Percentiles rank a stretch among this genome's conserved stretches.
These are phyloP conservation scores for Rotaria macrura DNA, from an alignment of 2,888 invertebrate genomes.

Conservation along the genomic window DNA sequence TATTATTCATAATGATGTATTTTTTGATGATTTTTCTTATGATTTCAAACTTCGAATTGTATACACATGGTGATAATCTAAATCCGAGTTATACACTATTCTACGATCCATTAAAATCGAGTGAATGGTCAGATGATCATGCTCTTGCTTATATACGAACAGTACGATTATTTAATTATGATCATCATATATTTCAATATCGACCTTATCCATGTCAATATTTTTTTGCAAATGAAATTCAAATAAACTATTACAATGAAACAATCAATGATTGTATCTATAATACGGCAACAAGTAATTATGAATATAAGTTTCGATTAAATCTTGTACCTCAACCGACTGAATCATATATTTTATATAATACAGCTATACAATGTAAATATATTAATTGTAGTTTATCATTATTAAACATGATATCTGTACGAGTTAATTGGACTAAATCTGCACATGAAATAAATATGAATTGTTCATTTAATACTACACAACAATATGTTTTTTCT, in stretches of 20 bases:
- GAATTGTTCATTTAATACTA: neutral
- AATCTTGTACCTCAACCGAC: neutral
- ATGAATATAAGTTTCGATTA: neutral
- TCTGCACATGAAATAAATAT: neutral
- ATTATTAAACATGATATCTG: neutral
- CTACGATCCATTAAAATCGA: neutral
- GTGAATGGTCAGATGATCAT: neutral
- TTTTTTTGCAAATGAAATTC: conserved; percentile 2
- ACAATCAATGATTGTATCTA: neutral
- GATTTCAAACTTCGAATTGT: neutral
- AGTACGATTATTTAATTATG: neutral
- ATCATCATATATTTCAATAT: conserved; percentile 22
- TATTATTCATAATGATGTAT: neutral
- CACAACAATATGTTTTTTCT: neutral
- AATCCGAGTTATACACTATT: neutral
- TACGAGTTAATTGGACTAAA: neutral
- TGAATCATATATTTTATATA: neutral
- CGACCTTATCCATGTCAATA: conserved; percentile 19
- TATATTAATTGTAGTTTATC: conserved; percentile 7
- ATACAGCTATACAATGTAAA: neutral
- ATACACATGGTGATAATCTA: neutral
- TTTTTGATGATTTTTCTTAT: neutral
- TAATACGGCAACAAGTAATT: neutral
- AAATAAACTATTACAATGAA: neutral
- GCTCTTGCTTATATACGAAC: neutral